A percentile compares a stretch with the other conserved stretches of the same genome.
phyloP scores from a whole-genome alignment of 2,888 invertebrate species.

The Allygus modestus region DNA sequence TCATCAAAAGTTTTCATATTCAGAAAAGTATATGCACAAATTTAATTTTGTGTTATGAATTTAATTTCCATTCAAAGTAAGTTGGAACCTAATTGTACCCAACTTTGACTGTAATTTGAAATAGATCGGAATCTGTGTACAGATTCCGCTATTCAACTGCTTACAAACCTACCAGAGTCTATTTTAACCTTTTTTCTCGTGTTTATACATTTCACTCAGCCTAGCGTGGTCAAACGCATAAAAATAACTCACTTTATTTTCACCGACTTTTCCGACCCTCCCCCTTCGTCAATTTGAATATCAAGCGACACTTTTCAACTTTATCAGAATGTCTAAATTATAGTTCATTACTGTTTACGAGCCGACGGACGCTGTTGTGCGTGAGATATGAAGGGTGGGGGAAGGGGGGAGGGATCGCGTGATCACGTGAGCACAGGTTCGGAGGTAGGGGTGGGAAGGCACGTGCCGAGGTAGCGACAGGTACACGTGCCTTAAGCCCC shows the following conservation, averaged over 20 bases:
- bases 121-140: too few species aligned
- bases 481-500: constrained; percentile 3
- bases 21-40: too few species aligned
- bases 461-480: constrained; percentile 21
- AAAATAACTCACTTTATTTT: constrained; percentile 27
- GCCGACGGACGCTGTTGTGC: constrained; percentile 12
- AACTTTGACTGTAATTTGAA: too few species aligned
- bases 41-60: too few species aligned
- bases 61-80: too few species aligned
- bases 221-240: background rate
- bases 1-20: too few species aligned
- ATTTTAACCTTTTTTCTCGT: too few species aligned
- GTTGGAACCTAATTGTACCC: too few species aligned
- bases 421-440: background rate
- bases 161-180: too few species aligned
- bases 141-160: too few species aligned
- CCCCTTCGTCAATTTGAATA: constrained; percentile 22
- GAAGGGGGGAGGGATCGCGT: background rate
- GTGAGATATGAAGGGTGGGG: constrained; percentile 1
- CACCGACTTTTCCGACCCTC: background rate
- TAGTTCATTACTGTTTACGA: constrained; percentile 25
- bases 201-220: too few species aligned
- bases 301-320: background rate
- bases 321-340: constrained; percentile 38
- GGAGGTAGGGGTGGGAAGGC: background rate